Percentiles rank a stretch among this genome's conserved stretches.
Evolutionary conservation across 1,140 invertebrate species (phyloP).

Genomic region (Philopotamus ludificatus): DNA sequence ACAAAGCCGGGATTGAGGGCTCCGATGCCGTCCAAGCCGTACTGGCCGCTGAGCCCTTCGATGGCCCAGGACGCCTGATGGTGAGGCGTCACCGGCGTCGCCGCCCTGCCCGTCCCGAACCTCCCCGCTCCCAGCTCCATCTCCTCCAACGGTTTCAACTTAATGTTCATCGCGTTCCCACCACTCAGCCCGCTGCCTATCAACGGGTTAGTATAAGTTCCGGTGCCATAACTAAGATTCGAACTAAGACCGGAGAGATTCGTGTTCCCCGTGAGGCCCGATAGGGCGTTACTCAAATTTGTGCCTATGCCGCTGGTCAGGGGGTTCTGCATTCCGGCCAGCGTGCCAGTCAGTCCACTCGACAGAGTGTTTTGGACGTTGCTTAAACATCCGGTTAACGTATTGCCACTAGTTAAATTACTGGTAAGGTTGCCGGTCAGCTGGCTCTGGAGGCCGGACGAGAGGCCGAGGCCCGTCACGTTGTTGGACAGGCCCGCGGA

Average conservation of each 20-base stretch:
- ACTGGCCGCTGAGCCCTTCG: slow-evolving; percentile 64
- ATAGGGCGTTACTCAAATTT: slow-evolving; percentile 43
- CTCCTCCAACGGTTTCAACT: slow-evolving; percentile 68
- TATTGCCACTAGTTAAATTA: slow-evolving; percentile 43
- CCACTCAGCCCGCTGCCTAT: slow-evolving; percentile 51
- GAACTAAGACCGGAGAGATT: slow-evolving; percentile 54
- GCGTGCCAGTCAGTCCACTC: slow-evolving; percentile 48
- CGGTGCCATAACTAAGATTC: slow-evolving; percentile 55
- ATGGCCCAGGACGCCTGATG: slow-evolving; percentile 55
- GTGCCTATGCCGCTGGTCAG: slow-evolving; percentile 50
- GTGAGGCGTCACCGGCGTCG: slow-evolving; percentile 63
- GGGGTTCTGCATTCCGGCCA: slow-evolving; percentile 50
- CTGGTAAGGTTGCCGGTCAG: slow-evolving; percentile 14
- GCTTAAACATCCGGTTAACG: slow-evolving; percentile 50
- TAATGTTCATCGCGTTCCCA: slow-evolving; percentile 60
- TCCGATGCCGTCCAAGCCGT: slow-evolving; percentile 58
- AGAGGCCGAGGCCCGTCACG: slow-evolving; percentile 48
- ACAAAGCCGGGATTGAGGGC: slow-evolving; percentile 57
- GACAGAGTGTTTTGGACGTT: slow-evolving; percentile 52
- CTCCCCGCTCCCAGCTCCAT: slow-evolving; percentile 63
- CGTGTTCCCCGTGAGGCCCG: slow-evolving; percentile 50
- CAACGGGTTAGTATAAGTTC: slow-evolving; percentile 62
- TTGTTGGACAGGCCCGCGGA: slow-evolving; percentile 50
- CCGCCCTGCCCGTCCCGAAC: slow-evolving; percentile 58
- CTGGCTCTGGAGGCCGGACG: slow-evolving; percentile 43